Evolutionary conservation across 2,888 invertebrate genomes (phyloP).

Genomic region (Ochropleura plecta): DNA sequence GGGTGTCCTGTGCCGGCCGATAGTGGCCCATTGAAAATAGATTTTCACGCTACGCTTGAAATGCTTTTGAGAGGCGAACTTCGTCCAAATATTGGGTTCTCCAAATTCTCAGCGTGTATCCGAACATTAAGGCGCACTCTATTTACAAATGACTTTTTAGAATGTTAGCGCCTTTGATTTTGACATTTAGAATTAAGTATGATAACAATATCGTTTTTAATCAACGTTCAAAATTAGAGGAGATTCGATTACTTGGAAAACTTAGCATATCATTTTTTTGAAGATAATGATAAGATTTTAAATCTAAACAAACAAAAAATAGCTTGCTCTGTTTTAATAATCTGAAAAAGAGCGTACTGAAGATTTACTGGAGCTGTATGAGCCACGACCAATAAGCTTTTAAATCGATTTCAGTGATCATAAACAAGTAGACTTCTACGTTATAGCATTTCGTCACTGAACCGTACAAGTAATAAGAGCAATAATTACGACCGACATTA

Average conservation of each 20-base stretch:
- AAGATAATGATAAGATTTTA: constrained; percentile 21
- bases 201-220: constrained; percentile 20
- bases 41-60: constrained; percentile 88
- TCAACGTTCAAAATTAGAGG: constrained; percentile 8
- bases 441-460: constrained; percentile 76
- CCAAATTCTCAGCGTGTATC: constrained; percentile 66
- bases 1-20: constrained; percentile 86
- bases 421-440: constrained; percentile 49
- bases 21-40: constrained; percentile 90
- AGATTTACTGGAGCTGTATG: constrained; percentile 44
- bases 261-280: constrained; percentile 16
- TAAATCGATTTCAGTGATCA: constrained; percentile 55
- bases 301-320: constrained; percentile 25
- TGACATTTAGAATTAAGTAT: constrained; percentile 35
- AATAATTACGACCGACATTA: constrained; percentile 81
- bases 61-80: constrained; percentile 83
- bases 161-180: constrained; percentile 38
- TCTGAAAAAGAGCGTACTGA: constrained; percentile 17
- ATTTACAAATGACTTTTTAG: constrained; percentile 56
- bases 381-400: constrained; percentile 53
- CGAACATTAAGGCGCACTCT: constrained; percentile 58
- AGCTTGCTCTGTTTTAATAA: constrained; percentile 31
- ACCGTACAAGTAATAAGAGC: constrained; percentile 81
- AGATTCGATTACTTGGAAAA: constrained; percentile 26
- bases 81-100: constrained; percentile 82